Evolutionary conservation across 1,140 invertebrate genomes (phyloP).

Genomic region (Monochamus saltuarius): DNA sequence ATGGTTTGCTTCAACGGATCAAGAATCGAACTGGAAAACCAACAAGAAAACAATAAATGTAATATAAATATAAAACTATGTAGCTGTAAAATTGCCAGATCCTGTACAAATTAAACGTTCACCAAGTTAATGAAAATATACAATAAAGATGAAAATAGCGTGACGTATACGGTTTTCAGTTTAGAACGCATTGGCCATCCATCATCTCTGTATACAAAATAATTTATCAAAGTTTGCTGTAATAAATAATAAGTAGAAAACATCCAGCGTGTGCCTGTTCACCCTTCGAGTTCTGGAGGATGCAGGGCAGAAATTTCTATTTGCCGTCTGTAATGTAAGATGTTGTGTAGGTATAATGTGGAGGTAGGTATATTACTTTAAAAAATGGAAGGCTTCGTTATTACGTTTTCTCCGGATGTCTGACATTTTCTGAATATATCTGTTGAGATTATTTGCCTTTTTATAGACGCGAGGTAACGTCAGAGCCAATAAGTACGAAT

Average conservation of each 20-base stretch:
- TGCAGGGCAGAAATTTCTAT: too few species aligned
- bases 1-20: too few species aligned
- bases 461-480: too few species aligned
- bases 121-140: slow-evolving; percentile 20
- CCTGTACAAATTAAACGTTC: slow-evolving; percentile 16
- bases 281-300: background rate
- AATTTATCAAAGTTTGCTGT: slow-evolving; percentile 26
- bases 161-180: slow-evolving; percentile 18
- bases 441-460: too few species aligned
- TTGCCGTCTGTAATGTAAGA: background rate
- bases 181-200: slow-evolving; percentile 16
- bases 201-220: slow-evolving; percentile 22
- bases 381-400: too few species aligned
- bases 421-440: too few species aligned
- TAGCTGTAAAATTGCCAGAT: slow-evolving; percentile 6
- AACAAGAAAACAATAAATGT: slow-evolving; percentile 8
- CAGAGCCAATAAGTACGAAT: too few species aligned
- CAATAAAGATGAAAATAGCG: slow-evolving; percentile 17
- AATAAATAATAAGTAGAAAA: slow-evolving; percentile 22
- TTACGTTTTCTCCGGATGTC: too few species aligned
- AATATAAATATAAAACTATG: slow-evolving; percentile 10
- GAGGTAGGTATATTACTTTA: too few species aligned
- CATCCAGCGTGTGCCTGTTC: background rate
- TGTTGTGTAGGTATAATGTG: too few species aligned
- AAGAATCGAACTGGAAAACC: background rate